Evolutionary conservation across 2,113 vertebrate genomes (phyloP).

Genomic region (Zeus faber): DNA sequence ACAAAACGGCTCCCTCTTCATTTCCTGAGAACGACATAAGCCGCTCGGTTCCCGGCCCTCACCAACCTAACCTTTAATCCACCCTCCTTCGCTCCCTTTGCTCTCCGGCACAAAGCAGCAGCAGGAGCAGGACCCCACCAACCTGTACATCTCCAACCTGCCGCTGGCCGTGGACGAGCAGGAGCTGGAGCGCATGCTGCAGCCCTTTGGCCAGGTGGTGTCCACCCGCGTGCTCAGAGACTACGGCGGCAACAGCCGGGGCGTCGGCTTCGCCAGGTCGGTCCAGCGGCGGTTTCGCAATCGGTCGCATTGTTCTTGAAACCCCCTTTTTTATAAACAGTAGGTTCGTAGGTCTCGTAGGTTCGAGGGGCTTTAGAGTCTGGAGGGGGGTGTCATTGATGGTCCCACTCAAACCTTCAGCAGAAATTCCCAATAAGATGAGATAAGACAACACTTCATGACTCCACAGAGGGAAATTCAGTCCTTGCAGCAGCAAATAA

Average conservation of each 20-base stretch:
- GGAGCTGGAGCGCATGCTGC: slow-evolving; percentile 96
- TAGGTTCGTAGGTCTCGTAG: no score
- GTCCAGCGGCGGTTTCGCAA: slow-evolving; percentile 28
- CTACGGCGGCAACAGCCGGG: slow-evolving; percentile 94
- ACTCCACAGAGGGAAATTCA: no score
- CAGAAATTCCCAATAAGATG: no score
- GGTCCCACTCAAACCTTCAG: no score
- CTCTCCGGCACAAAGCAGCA: slow-evolving; percentile 77
- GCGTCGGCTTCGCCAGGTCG: slow-evolving; percentile 97
- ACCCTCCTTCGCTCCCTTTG: background rate
- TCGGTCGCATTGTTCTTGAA: background rate
- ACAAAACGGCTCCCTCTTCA: no score
- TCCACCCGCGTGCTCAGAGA: slow-evolving; percentile 98
- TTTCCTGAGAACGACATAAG: no score
- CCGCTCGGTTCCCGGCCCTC: no score
- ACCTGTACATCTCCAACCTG: slow-evolving; percentile 98
- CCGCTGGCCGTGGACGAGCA: slow-evolving; percentile 97
- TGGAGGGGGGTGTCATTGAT: no score
- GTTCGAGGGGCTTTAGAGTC: no score
- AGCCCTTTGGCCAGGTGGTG: slow-evolving; percentile 89
- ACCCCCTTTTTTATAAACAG: no score
- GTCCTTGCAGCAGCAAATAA: no score
- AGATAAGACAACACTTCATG: no score
- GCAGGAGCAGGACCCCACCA: slow-evolving; percentile 93
- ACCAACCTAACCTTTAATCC: background rate